phyloP scores from a whole-genome alignment of 1,140 invertebrate genomes.

The Caerostris darwini region DNA sequence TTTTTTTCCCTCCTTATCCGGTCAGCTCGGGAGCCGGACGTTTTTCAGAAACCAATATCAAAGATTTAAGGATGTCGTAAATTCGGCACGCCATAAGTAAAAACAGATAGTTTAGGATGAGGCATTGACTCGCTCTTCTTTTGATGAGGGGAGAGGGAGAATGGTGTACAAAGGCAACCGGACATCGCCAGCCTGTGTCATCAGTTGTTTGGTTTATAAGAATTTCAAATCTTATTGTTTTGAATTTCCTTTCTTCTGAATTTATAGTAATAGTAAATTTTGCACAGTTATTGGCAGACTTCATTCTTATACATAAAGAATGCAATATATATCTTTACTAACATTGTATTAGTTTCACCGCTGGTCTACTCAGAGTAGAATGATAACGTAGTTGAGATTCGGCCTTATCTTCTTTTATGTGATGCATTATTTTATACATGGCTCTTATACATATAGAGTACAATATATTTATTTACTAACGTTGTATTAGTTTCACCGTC shows the following conservation, averaged over 20 bases:
- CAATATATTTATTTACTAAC: too few species aligned
- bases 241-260: neutral
- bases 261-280: neutral
- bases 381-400: too few species aligned
- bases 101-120: constrained; percentile 3
- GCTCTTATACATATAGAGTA: too few species aligned
- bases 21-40: constrained; percentile 59
- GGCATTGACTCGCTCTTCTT: neutral
- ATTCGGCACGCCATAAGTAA: constrained; percentile 40
- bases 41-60: constrained; percentile 71
- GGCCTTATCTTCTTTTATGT: too few species aligned
- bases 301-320: too few species aligned
- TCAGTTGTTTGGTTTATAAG: neutral
- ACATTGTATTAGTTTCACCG: too few species aligned
- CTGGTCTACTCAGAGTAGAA: too few species aligned
- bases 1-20: constrained; percentile 56
- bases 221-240: neutral
- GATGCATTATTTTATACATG: too few species aligned
- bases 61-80: constrained; percentile 70
- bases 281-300: too few species aligned
- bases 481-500: too few species aligned
- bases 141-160: neutral
- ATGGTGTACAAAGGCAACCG: neutral
- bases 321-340: too few species aligned
- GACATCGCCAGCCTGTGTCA: neutral